Conservation (phyloP, 2,888 invertebrate genomes). For the Calliopum simillimum region DNA sequence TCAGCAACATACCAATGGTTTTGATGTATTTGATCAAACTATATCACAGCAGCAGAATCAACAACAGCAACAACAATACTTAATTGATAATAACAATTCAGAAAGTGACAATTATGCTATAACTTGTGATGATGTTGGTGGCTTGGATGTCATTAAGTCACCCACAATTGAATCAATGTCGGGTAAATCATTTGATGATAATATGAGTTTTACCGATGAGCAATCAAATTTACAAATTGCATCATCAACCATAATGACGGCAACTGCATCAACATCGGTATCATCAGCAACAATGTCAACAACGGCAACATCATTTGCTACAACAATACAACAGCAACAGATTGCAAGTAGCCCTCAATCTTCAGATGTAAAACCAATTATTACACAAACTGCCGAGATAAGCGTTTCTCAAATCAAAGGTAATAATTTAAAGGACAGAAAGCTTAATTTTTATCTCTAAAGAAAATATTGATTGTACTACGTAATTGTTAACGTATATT, state of each 20-base stretch:
- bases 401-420: conserved; percentile 5
- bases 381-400: conserved; percentile 11
- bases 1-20: conserved; percentile 47
- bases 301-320: conserved; percentile 37
- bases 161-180: conserved; percentile 67
- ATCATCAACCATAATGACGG: neutral
- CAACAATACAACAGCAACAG: conserved; percentile 21
- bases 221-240: conserved; percentile 43
- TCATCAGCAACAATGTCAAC: conserved; percentile 46
- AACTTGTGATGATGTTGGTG: conserved; percentile 65
- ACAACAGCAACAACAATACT: conserved; percentile 19
- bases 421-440: neutral
- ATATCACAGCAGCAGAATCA: conserved; percentile 28
- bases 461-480: too few species aligned
- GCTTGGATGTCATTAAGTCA: conserved; percentile 65
- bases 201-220: conserved; percentile 64
- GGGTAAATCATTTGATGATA: conserved; percentile 67
- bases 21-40: conserved; percentile 46
- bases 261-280: conserved; percentile 42
- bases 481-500: too few species aligned
- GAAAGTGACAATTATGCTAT: conserved; percentile 67
- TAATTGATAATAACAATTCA: conserved; percentile 53
- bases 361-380: neutral
- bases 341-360: neutral
- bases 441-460: too few species aligned